phyloP scores from a whole-genome alignment of 1,140 invertebrate species.

The Bombus picipes region DNA sequence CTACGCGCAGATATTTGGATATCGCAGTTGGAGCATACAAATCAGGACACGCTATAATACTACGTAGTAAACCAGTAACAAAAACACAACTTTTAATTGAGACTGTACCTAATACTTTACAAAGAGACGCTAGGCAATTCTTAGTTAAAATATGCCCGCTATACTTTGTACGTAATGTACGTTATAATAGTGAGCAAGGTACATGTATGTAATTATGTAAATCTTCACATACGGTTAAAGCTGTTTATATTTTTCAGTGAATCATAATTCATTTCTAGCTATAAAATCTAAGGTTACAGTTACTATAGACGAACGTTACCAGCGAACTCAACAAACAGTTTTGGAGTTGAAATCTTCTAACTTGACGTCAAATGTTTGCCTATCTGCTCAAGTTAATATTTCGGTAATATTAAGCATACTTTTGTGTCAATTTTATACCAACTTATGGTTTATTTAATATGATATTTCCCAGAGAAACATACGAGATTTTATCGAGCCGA shows the following conservation, averaged over 20 bases:
- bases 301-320: conserved; percentile 59
- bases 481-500: conserved; percentile 66
- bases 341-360: conserved; percentile 14
- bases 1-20: conserved; percentile 76
- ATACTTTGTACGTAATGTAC: conserved; percentile 53
- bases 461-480: conserved; percentile 48
- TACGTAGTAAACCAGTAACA: conserved; percentile 84
- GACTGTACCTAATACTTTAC: conserved; percentile 76
- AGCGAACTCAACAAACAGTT: conserved; percentile 50
- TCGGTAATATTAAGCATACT: conserved; percentile 35
- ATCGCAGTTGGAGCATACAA: conserved; percentile 86
- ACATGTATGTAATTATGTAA: neutral
- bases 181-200: conserved; percentile 48
- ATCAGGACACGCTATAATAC: conserved; percentile 83
- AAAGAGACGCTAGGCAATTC: conserved; percentile 79
- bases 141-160: conserved; percentile 68
- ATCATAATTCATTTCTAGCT: conserved; percentile 11
- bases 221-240: neutral
- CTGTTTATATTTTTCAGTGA: neutral
- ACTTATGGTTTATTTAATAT: conserved; percentile 29
- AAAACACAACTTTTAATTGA: conserved; percentile 67
- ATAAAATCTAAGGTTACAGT: conserved; percentile 50
- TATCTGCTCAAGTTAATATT: conserved; percentile 34
- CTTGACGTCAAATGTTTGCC: neutral
- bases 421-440: neutral